Base-by-base conservation (phyloP, 30 jellyfish, hydroid and myxozoan genomes). In the Cassiopea andromeda region DNA sequence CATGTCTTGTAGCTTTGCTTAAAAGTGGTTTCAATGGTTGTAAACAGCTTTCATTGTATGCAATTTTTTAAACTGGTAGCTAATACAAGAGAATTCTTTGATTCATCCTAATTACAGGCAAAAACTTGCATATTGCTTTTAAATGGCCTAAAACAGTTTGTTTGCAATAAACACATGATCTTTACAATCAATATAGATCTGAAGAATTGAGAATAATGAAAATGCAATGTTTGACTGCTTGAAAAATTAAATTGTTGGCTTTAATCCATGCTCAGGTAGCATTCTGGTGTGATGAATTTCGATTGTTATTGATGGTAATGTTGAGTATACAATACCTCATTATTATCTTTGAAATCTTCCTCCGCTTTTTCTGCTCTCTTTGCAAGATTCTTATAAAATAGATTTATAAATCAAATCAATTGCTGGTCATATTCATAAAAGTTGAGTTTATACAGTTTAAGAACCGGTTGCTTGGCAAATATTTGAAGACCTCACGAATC, bases 281-380 rank as follows among this genome's bases (percentile, higher is more conserved):
- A 54, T 54, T 54, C 64, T 6, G 64, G 64, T 54, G 12, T 10
- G 12, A 54, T 3, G 64, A 10, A 6, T 54, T 54, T 54, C 12
- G 64, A 3, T 54, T 54, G 64, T 10, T 54, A 0, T 54, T 54
- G 64, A 54, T 10, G 12, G 12, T 54, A 54, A 54, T 3, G 0
- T 54, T 3, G 64, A 54, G 0, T 7, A 83, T 50, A 50, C 13
- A 54, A 44, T 85, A 91, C 97, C 87, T 87, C 88, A 18, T 69
- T 80, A 46, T 49, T 58, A 45, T 92, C 96, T 6, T 46, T 66
- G 68, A 69, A 92, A 44, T 48, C 69, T 46, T 69, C 45, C 54
- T 92, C 93, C 10, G 92, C 96, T 18, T 75, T 83, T 73, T 87
- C 93, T 1, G 98, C 98, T 87, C 81, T 92, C 47, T 81, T 88